Evolutionary conservation across 2,797 vertebrate species (phyloP), one percentile per base, ranked within the genome.

Genomic region (Tauraco hartlaubi): DNA sequence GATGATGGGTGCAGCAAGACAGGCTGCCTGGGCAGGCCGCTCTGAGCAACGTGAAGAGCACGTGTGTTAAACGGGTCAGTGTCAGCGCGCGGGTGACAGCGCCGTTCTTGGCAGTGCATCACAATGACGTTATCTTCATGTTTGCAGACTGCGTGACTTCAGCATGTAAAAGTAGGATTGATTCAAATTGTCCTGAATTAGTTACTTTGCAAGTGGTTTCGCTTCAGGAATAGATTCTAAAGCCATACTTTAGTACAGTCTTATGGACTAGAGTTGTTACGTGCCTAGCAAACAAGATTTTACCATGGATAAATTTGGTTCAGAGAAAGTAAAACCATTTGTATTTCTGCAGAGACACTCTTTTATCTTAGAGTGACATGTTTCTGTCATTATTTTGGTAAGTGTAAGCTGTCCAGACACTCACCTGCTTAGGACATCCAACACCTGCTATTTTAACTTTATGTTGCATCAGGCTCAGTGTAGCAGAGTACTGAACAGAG

Each of bases 51-150:
- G 0, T 8, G 58, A 54, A 54, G 48, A 12, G 35, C 9, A 4
- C 0, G 15, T 29, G 63, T 28, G 19, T n/a, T 25, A 18, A 66
- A 21, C 0, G 5, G 67, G 48, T 7, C 11, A 5, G 9, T 26
- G 72, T 10, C 20, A 29, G 35, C 3, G 37, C 18, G 68, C 29
- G 35, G 84, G 54, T 35, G 61, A 12, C n/a, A 61, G 1, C n/a
- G 35, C 62, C 0, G 0, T 33, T 37, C 62, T 22, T 37, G 77
- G 49, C n/a, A 56, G 35, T 25, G 22, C 56, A 11, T 49, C 54
- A 20, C 41, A 16, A 0, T 5, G 22, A 22, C 2, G 3, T 35
- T 51, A n/a, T 39, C 37, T 61, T 11, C 3, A 9, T 72, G 2
- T 22, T 54, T 52, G 17, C 41, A 48, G 19, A 2, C 12, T 44